Conservation (phyloP, 2,113 vertebrate species). For the Aviceda subcristata region DNA sequence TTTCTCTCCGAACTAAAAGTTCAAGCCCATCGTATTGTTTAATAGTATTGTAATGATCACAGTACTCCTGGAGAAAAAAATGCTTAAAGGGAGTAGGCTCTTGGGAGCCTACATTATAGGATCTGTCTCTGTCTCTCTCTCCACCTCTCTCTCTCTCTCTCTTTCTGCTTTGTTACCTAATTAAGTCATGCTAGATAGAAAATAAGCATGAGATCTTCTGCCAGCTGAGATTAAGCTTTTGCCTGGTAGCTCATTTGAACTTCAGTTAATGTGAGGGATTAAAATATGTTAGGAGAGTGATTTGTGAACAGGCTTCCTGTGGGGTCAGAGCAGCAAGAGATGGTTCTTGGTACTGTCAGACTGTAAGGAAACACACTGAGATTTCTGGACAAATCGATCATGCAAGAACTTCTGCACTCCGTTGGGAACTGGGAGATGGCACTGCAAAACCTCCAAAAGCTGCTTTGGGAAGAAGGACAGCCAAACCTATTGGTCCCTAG, state of each 20-base stretch:
- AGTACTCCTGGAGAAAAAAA: background rate
- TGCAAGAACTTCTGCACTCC: background rate
- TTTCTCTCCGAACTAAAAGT: background rate
- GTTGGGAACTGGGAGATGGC: background rate
- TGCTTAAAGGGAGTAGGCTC: background rate
- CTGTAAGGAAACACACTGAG: background rate
- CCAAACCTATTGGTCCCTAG: background rate
- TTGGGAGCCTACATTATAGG: background rate
- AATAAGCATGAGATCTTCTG: background rate
- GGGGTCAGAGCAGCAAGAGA: background rate
- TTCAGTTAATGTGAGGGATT: background rate
- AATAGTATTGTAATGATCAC: background rate
- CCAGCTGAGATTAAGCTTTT: background rate
- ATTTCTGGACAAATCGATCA: background rate
- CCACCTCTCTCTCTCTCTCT: background rate
- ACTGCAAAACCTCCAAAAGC: background rate
- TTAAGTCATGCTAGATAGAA: background rate
- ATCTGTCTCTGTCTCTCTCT: background rate
- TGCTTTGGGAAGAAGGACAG: background rate
- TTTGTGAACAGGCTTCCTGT: background rate
- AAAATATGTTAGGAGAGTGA: background rate
- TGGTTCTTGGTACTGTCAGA: background rate
- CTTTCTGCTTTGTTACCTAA: background rate
- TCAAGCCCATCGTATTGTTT: background rate
- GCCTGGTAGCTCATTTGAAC: background rate